phyloP scores from a whole-genome alignment of 2,797 vertebrate species.

The Sebastes alutus region DNA sequence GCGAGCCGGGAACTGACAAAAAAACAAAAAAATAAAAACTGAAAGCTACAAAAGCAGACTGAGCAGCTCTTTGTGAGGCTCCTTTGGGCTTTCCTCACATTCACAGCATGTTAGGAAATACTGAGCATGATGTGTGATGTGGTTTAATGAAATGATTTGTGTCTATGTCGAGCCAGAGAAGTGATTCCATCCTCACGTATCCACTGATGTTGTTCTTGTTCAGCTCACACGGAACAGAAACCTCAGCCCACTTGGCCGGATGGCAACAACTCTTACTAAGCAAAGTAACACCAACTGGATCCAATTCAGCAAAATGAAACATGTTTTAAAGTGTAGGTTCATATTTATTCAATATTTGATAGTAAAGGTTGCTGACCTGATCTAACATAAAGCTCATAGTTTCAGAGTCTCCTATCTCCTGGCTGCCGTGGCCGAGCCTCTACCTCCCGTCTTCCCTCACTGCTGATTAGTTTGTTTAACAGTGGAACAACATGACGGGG shows the following conservation, averaged over 20 bases:
- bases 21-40: neutral
- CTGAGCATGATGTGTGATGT: neutral
- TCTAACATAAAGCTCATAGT: neutral
- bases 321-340: neutral
- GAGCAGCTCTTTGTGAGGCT: slow-evolving; percentile 1
- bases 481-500: slow-evolving; percentile 13
- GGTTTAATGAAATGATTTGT: neutral
- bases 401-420: neutral
- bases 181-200: neutral
- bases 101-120: neutral
- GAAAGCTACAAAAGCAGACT: neutral
- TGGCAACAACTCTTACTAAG: neutral
- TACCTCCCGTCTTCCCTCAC: slow-evolving; percentile 2
- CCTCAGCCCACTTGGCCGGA: neutral
- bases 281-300: neutral
- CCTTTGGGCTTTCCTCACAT: neutral
- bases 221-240: neutral
- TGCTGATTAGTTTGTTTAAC: slow-evolving; percentile 47
- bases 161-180: neutral
- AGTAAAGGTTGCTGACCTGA: rapidly evolving
- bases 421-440: neutral
- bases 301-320: neutral
- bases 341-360: no score
- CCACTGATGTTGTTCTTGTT: neutral
- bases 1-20: neutral